These are phyloP conservation scores for Campylomormyrus tamandua DNA, from an alignment of 2,113 vertebrate genomes.

Conservation along the genomic window DNA sequence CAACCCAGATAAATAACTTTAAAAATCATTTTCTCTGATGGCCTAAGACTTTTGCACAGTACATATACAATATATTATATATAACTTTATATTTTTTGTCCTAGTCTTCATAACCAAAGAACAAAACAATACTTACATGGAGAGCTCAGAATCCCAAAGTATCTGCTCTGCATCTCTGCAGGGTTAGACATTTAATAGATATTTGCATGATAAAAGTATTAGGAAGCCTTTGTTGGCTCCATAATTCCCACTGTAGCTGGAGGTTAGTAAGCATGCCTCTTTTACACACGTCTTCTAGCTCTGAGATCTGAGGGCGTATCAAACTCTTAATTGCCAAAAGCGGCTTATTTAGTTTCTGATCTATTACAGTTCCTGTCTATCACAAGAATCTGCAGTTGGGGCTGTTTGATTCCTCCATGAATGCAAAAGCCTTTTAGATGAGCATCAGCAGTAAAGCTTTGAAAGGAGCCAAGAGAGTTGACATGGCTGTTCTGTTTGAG, in stretches of 20 bases:
- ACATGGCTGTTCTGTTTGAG: not conserved
- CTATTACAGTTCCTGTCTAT: not conserved
- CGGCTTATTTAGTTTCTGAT: not conserved
- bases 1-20: not conserved
- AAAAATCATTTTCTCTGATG: not conserved
- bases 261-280: not conserved
- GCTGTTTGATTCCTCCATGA: not conserved
- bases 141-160: not conserved
- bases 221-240: not conserved
- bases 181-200: not conserved
- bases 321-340: not conserved
- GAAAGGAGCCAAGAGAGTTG: not conserved
- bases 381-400: not conserved
- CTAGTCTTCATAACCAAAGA: not conserved
- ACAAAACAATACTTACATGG: not conserved
- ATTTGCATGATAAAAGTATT: not conserved
- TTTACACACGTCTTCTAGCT: not conserved
- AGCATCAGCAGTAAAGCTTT: not conserved
- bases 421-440: not conserved
- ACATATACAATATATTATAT: not conserved
- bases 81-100: not conserved
- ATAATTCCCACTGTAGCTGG: not conserved
- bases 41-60: not conserved
- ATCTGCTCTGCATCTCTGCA: not conserved
- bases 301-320: not conserved